Evolutionary conservation across 1,140 invertebrate genomes (phyloP), one percentile per base, ranked within the genome.

Genomic region (Lethocerus indicus): DNA sequence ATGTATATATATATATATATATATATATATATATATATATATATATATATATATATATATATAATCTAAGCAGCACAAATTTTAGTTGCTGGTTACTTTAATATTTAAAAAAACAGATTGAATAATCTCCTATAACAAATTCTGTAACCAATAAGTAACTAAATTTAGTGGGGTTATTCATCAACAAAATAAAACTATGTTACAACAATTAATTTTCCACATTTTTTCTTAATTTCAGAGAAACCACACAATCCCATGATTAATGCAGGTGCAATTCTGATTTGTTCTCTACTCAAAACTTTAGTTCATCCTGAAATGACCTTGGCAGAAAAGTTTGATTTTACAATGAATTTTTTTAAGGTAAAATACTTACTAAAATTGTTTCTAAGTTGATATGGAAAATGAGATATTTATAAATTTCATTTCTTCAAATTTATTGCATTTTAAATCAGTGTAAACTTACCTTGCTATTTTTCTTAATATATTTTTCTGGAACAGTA

Each of bases 171-270:
- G n/a, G n/a, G n/a, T n/a, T n/a, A n/a, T n/a, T n/a, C n/a, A n/a
- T n/a, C n/a, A n/a, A n/a, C n/a, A n/a, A n/a, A n/a, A n/a, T n/a
- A n/a, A n/a, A n/a, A n/a, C n/a, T n/a, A n/a, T n/a, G n/a, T n/a
- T n/a, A n/a, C n/a, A n/a, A 18, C 35, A 36, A 36, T 16, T 7
- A 16, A 36, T 36, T 16, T 3, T 18, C 35, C 20, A 16, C n/a
- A 37, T 37, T 37, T 3, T 37, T 39, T 6, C 23, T 5, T 39
- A 3, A 6, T 71, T 69, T 37, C 66, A 94, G 90, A 93, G 67
- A 93, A 92, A 66, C 93, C 93, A 1, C 93, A 98, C 64, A 97
- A 97, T 71, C 93, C 93, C 1, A 92, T 97, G 91, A 91, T 97
- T 25, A 97, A 97, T 67, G 86, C 92, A 16, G 93, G 93, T 7